Evolutionary conservation across 2,888 invertebrate genomes (phyloP).

Genomic region (Amphiduros pacificus): DNA sequence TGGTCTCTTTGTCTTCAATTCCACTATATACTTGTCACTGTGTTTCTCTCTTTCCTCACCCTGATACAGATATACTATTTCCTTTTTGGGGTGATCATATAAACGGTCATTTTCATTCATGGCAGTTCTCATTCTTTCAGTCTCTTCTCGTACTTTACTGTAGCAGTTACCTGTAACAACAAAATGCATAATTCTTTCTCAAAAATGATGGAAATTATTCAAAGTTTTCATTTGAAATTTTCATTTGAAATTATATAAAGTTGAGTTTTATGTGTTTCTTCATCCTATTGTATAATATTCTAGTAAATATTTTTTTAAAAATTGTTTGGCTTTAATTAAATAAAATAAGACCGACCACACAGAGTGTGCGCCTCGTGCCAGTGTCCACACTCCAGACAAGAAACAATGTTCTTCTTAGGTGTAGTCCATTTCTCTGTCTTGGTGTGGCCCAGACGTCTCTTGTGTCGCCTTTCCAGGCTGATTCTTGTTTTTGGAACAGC

Average conservation of each 20-base stretch:
- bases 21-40: slow-evolving; percentile 75
- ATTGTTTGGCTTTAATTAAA: neutral
- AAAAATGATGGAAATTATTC: too few relatives aligned
- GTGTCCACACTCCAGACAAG: slow-evolving; percentile 82
- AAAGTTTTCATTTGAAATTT: too few relatives aligned
- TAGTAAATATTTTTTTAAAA: neutral
- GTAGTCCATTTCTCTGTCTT: slow-evolving; percentile 72
- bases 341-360: slow-evolving; percentile 75
- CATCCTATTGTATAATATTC: too few relatives aligned
- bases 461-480: slow-evolving; percentile 74
- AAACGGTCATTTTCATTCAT: slow-evolving; percentile 71
- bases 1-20: slow-evolving; percentile 79
- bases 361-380: slow-evolving; percentile 77
- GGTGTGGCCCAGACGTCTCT: slow-evolving; percentile 75
- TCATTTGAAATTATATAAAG: too few relatives aligned
- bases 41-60: slow-evolving; percentile 61
- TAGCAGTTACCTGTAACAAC: slow-evolving; percentile 81
- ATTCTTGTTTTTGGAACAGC: slow-evolving; percentile 81
- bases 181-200: too few relatives aligned
- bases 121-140: slow-evolving; percentile 75
- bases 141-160: slow-evolving; percentile 78
- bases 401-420: slow-evolving; percentile 74
- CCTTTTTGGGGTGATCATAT: slow-evolving; percentile 65
- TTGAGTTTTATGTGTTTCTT: too few relatives aligned
- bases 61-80: slow-evolving; percentile 83